A percentile compares a stretch with the other conserved stretches of the same genome.
Conservation (phyloP, 2,797 vertebrate genomes). For the Moxostoma hubbsi region DNA sequence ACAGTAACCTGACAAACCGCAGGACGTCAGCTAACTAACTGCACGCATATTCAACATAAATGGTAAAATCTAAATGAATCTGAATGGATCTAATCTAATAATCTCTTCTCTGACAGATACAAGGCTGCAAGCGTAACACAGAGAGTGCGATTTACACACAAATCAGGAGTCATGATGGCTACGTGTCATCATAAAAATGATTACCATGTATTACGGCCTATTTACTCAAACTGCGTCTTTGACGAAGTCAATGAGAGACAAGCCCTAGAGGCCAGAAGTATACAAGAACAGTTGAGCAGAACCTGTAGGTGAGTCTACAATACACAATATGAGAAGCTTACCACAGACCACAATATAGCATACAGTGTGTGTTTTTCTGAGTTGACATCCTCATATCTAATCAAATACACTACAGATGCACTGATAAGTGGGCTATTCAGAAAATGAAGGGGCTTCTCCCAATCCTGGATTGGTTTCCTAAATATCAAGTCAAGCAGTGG, state of each 20-base stretch:
- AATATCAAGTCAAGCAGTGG: constrained; percentile 81
- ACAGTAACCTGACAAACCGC: too few relatives aligned
- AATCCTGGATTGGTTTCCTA: constrained; percentile 82
- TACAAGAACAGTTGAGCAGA: constrained; percentile 22
- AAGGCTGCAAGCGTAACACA: neutral
- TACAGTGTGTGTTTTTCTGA: neutral
- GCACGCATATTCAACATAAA: neutral
- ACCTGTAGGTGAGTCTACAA: constrained; percentile 25
- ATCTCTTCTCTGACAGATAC: neutral
- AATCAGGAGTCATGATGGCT: constrained; percentile 8
- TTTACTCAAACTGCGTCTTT: constrained; percentile 41
- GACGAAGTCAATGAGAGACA: constrained; percentile 34
- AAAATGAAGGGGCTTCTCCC: constrained; percentile 77
- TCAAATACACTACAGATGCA: constrained; percentile 71
- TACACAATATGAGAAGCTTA: neutral
- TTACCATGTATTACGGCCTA: constrained; percentile 38
- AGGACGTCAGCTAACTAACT: too few relatives aligned
- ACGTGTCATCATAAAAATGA: neutral
- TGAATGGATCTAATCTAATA: neutral
- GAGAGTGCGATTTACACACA: neutral
- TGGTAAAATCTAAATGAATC: too few relatives aligned
- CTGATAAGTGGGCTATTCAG: constrained; percentile 70
- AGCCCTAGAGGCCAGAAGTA: constrained; percentile 27
- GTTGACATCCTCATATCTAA: neutral
- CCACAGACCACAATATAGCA: neutral